Conservation (phyloP, 2,113 vertebrate genomes). For the Cygnus buccinator region DNA sequence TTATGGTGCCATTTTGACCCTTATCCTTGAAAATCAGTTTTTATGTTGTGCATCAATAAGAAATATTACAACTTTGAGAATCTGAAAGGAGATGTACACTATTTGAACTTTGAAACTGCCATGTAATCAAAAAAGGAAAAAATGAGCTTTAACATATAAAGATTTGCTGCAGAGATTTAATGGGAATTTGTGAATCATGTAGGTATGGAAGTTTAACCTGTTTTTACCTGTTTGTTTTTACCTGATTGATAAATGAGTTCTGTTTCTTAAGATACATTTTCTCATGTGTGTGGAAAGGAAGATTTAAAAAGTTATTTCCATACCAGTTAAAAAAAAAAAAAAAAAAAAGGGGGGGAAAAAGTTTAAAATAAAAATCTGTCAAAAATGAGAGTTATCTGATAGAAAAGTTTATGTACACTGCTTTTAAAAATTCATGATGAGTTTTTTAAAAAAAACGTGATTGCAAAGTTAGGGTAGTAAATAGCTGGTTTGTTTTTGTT, state of each 20-base stretch:
- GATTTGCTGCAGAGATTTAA: neutral
- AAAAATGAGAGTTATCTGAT: neutral
- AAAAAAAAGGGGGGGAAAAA: neutral
- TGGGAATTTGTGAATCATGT: neutral
- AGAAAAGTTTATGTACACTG: neutral
- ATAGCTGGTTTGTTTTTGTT: neutral
- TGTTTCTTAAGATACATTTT: neutral
- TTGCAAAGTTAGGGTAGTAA: neutral
- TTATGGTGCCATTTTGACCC: neutral
- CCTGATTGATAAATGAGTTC: neutral
- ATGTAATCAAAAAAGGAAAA: neutral
- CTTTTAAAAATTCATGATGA: neutral
- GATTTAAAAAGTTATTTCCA: neutral
- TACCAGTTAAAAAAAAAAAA: neutral
- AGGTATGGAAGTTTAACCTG: neutral
- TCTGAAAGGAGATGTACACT: neutral
- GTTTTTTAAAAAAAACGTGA: neutral
- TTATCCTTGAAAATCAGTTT: slow-evolving; percentile 33
- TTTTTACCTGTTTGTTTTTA: neutral
- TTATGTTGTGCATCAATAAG: neutral
- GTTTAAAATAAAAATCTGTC: neutral
- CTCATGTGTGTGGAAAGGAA: neutral
- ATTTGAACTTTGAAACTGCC: neutral
- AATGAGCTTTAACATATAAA: neutral
- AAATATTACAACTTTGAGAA: neutral